Evolutionary conservation across 1,140 invertebrate species (phyloP), one percentile per base, ranked within the genome.

Genomic region (Popillia japonica): DNA sequence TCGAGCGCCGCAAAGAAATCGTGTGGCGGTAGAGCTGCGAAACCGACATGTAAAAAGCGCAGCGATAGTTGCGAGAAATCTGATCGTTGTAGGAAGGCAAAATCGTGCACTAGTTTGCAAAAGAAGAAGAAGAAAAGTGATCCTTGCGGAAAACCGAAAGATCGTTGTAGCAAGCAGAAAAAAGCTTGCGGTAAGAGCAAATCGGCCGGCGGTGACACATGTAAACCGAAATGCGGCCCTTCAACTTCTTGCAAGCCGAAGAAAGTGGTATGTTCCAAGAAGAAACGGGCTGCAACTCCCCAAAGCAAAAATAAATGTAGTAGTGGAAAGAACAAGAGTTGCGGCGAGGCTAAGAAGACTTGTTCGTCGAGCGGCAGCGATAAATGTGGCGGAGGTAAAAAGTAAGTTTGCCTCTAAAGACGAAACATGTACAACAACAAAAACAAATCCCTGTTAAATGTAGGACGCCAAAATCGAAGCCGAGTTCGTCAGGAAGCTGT

Each of bases 291-390:
- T n/a, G 17, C 44, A 11, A 14, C 20, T 10, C 14, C 20, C 4
- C 6, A 74, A 72, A 40, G 40, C 11, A 78, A 77, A 79, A 10
- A 7, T n/a, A 22, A 55, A 76, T 40, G 10, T 23, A 11, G 10
- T 72, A 17, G 17, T 2, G 14, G 17, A 6, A 55, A n/a, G 14
- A 11, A n/a, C 11, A 48, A 9, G 41, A n/a, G 40, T 23, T 64
- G 14, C 17, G 20, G 6, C n/a, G n/a, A n/a, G n/a, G n/a, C n/a
- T n/a, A n/a, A n/a, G n/a, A 34, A 34, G 4, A 34, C 27, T 34
- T 34, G 27, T 34, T 4, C 27, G 27, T 4, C 27, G 27, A 4
- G n/a, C n/a, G n/a, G n/a, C n/a, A 34, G 27, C 27, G 27, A 34
- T 34, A 34, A 34, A 34, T 34, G 27, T 4, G 27, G n/a, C n/a